Base-by-base conservation (phyloP, 1,140 invertebrate species). In the Aphaenogaster ashmeadi region DNA sequence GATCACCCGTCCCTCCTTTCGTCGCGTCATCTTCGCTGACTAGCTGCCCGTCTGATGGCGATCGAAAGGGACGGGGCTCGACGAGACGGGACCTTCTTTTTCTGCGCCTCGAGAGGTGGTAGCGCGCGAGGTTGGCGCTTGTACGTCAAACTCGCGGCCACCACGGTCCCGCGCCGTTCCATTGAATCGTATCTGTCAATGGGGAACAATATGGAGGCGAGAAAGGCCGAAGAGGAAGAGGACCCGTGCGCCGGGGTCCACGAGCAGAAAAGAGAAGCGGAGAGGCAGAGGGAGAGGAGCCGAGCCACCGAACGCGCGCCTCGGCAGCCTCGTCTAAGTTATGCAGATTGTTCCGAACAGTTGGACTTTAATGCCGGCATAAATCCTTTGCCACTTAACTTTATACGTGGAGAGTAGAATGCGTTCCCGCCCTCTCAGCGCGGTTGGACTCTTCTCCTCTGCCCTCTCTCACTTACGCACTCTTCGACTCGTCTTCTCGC, bases 361-460 rank as follows among this genome's bases (percentile, higher is more conserved):
- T 94, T 93, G 93, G 93, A 94, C 94, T 95, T 95, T 95, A 94
- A 95, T 94, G 91, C 90, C 91, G 85, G 87, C 93, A 94, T 94
- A 95, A 94, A 94, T 95, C 93, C 93, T 95, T 93, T 94, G 90
- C 94, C 94, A 94, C 93, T 95, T 95, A 94, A 95, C 93, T 94
- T 94, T 93, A 94, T 93, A 94, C 92, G 93, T 94, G 78, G 79
- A 88, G 88, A 92, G 91, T 90, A 88, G 83, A 58, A 80, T 80
- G 80, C 64, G 71, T 79, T 86, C 85, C 90, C 72, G 80, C 87
- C 69, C 56, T 75, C 88, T 86, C 52, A 47, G 21, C 66, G 13
- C 75, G 50, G 13, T 52, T 72, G 50, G n/a, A 18, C 38, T 21
- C 33, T 21, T 66, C 33, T 66, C 60, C 41, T 64, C 54, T 80